Evolutionary conservation across 23 tunicate genomes (phyloP).

Genomic region (Clavelina lepadiformis): DNA sequence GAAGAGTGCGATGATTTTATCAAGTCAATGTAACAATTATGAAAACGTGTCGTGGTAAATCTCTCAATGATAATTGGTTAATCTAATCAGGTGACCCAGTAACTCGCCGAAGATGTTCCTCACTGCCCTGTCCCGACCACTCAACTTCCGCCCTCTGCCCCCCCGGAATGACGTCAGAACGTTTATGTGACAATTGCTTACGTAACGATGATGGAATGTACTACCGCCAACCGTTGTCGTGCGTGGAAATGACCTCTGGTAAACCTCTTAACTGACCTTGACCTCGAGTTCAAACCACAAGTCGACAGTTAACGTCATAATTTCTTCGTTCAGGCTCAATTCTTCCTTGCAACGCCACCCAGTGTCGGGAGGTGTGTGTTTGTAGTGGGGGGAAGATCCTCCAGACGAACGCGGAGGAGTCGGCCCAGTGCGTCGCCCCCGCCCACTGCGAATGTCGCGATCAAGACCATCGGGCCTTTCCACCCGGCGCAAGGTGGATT

Average conservation of each 20-base stretch:
- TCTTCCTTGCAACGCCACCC: conserved; percentile 5
- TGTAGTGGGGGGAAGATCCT: conserved; percentile 25
- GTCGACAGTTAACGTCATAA: neutral
- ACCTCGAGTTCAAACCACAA: too few species aligned
- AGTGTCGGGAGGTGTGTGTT: conserved; percentile 39
- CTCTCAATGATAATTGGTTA: too few species aligned
- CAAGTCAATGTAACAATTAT: too few species aligned
- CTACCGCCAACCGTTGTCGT: conserved; percentile 16
- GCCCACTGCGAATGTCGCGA: conserved; percentile 58
- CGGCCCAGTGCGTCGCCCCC: conserved; percentile 25
- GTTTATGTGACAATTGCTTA: conserved; percentile 23
- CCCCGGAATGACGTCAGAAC: conserved; percentile 21
- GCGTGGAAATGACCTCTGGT: conserved; percentile 38
- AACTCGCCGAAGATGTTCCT: conserved; percentile 7
- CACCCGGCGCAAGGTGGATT: conserved; percentile 16
- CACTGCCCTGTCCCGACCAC: conserved; percentile 31
- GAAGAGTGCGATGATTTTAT: too few species aligned
- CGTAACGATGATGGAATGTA: neutral
- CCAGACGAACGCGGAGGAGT: conserved; percentile 26
- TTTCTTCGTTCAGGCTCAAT: conserved; percentile 3
- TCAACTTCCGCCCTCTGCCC: conserved; percentile 42
- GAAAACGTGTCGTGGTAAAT: too few species aligned
- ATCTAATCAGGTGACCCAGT: conserved; percentile 17
- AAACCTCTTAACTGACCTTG: neutral
- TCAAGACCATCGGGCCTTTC: conserved; percentile 13